Conservation (phyloP, 2,888 invertebrate genomes). For the Epinotia bilunana region DNA sequence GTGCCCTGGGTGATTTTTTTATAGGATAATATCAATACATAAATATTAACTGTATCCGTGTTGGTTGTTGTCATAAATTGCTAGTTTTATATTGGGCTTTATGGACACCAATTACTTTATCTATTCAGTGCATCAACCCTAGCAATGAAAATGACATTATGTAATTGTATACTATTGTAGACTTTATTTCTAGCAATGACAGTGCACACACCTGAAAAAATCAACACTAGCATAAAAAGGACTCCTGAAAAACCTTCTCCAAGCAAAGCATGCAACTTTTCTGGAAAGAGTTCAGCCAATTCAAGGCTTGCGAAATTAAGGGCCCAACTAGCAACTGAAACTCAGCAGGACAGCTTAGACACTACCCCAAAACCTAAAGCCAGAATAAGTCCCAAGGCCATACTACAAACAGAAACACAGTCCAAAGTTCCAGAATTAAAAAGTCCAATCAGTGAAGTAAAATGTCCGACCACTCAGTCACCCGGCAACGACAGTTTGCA, state of each 20-base stretch:
- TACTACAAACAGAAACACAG: slow-evolving; percentile 55
- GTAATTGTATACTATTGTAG: neutral
- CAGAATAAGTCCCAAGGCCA: slow-evolving; percentile 55
- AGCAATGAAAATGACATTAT: slow-evolving; percentile 1
- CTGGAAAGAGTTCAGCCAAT: slow-evolving; percentile 61
- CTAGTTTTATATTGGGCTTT: too few relatives aligned
- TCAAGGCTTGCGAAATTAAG: slow-evolving; percentile 65
- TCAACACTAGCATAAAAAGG: slow-evolving; percentile 48
- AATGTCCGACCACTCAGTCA: slow-evolving; percentile 61
- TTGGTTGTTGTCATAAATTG: too few relatives aligned
- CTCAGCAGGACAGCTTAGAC: slow-evolving; percentile 52
- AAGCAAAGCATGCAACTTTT: slow-evolving; percentile 50
- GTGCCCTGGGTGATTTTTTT: too few relatives aligned
- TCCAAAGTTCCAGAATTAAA: slow-evolving; percentile 54
- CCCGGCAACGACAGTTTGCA: slow-evolving; percentile 71
- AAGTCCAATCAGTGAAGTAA: slow-evolving; percentile 66
- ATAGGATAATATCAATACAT: too few relatives aligned
- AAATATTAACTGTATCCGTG: too few relatives aligned
- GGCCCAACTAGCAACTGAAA: slow-evolving; percentile 61
- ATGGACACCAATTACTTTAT: too few relatives aligned
- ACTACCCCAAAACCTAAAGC: slow-evolving; percentile 49
- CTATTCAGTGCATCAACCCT: neutral
- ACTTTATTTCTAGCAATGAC: slow-evolving; percentile 28
- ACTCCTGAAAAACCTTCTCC: slow-evolving; percentile 48
- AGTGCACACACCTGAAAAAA: slow-evolving; percentile 48